phyloP scores from a whole-genome alignment of 1,140 invertebrate species.

The Chironomus tepperi region DNA sequence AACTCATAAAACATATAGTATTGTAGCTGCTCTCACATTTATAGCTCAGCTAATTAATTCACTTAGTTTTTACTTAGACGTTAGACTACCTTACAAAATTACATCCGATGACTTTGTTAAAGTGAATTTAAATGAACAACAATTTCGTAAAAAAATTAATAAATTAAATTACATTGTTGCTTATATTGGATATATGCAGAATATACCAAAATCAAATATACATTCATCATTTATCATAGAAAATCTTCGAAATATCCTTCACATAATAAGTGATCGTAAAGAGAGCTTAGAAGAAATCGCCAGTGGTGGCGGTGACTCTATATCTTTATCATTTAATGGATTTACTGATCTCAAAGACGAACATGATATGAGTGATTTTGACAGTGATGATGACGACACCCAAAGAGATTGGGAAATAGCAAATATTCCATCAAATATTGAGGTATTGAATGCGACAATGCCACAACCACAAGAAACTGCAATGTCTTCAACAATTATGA shows the following conservation, averaged over 20 bases:
- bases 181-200: constrained; percentile 71
- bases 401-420: constrained; percentile 14
- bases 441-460: background rate
- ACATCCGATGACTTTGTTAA: constrained; percentile 69
- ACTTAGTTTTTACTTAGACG: constrained; percentile 65
- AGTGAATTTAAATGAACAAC: constrained; percentile 56
- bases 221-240: constrained; percentile 61
- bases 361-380: background rate
- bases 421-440: constrained; percentile 6
- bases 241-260: constrained; percentile 66
- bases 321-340: constrained; percentile 33
- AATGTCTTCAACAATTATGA: background rate
- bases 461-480: background rate
- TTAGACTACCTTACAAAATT: constrained; percentile 63
- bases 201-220: constrained; percentile 53
- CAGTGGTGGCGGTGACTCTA: constrained; percentile 37
- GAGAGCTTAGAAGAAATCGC: constrained; percentile 33
- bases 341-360: background rate
- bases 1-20: constrained; percentile 56
- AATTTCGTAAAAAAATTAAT: constrained; percentile 64
- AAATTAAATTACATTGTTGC: constrained; percentile 73
- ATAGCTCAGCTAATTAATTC: constrained; percentile 68
- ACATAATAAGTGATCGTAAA: constrained; percentile 50
- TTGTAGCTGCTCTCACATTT: constrained; percentile 70
- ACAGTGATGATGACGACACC: background rate